Evolutionary conservation across 2,888 invertebrate species (phyloP), one percentile per base, ranked within the genome.

Genomic region (Yponomeuta evonymella): DNA sequence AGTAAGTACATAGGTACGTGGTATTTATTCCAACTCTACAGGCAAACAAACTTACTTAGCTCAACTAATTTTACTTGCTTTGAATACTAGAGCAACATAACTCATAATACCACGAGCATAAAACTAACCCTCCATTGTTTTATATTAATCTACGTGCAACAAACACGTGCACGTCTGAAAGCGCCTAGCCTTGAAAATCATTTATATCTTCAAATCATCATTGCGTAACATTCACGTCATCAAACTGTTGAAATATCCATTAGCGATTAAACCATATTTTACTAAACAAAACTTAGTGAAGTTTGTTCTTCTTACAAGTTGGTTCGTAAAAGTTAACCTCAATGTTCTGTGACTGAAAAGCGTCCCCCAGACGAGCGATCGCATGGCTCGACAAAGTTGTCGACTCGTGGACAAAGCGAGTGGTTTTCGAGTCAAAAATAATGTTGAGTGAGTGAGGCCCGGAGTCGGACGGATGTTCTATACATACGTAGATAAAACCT

Each of bases 401-500:
- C 86, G 65, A 15, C 51, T 58, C 15, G 51, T 83, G 83, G 85
- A 89, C 88, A 88, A 90, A 89, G 87, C 84, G 79, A 85, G 83
- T 83, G 83, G 77, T 62, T 62, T 69, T 69, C 58, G 82, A 81
- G 83, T 90, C 88, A 83, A 87, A 89, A 90, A 87, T 89, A 88
- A 84, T 85, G 82, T 84, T 79, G 82, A 81, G 83, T 68, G 70
- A 89, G 88, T 87, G n/a, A n/a, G 89, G 88, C 90, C 89, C 89
- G 79, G 79, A 81, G 81, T 85, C 84, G 89, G 84, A 85, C 91
- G 91, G 91, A 91, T 91, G 89, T 89, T 86, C 85, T 90, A 90
- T 90, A 90, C 89, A 86, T 90, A 90, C 87, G 90, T 90, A 91
- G 91, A 90, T 91, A 90, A 91, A 92, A 92, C 92, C 92, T 92